These are phyloP conservation scores for Tapirus terrestris DNA, from an alignment of 2,113 vertebrate genomes.

Conservation along the genomic window DNA sequence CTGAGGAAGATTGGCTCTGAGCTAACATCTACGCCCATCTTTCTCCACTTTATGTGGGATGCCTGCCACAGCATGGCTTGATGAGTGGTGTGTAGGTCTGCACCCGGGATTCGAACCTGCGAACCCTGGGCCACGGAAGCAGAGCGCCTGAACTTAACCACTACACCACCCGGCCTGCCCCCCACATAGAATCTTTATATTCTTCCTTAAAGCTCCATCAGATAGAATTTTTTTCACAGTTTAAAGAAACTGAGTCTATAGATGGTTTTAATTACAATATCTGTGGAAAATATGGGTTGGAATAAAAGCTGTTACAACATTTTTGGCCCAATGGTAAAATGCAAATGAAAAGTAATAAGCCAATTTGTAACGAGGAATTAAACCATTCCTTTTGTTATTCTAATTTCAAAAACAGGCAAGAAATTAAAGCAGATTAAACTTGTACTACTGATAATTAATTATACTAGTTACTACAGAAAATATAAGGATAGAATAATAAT, in stretches of 20 bases:
- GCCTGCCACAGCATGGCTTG: too few relatives aligned
- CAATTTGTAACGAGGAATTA: conserved; percentile 30
- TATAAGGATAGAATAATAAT: neutral
- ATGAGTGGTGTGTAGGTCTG: too few relatives aligned
- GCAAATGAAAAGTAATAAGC: conserved; percentile 31
- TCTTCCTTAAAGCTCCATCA: neutral
- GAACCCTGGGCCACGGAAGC: too few relatives aligned
- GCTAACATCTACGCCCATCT: too few relatives aligned
- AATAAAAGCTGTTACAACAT: conserved; percentile 28
- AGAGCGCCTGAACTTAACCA: too few relatives aligned
- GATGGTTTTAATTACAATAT: neutral
- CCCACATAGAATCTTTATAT: neutral
- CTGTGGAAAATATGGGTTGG: neutral
- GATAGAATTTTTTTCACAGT: neutral
- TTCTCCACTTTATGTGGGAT: too few relatives aligned
- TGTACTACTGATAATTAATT: conserved; percentile 26
- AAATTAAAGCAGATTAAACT: conserved; percentile 39
- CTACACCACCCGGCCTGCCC: too few relatives aligned
- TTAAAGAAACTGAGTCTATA: neutral
- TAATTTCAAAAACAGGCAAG: conserved; percentile 44
- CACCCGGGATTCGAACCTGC: too few relatives aligned
- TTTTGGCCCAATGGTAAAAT: neutral
- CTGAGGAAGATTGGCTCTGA: too few relatives aligned
- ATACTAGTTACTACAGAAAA: conserved; percentile 26
- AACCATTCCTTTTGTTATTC: neutral